Evolutionary conservation across 2,888 invertebrate genomes (phyloP), one percentile per base, ranked within the genome.

Genomic region (Galerucella calmariensis): DNA sequence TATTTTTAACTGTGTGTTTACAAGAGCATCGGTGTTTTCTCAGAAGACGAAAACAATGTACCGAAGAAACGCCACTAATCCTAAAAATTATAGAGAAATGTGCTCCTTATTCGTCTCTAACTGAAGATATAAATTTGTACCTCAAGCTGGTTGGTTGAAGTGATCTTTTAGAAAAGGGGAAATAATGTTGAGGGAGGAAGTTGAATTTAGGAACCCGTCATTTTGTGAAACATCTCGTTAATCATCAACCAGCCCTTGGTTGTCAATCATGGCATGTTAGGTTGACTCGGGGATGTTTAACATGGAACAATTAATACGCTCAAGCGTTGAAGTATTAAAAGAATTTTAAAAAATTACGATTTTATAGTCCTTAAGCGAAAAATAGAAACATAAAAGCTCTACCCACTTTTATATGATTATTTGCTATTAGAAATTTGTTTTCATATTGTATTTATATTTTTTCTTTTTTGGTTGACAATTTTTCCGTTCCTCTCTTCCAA

Each of bases 191-290:
- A 80, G 80, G 80, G 79, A 80, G 80, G 78, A 77, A 80, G 80
- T 85, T 85, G 82, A 82, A 84, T 83, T 85, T 82, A 83, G 85
- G 84, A 86, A 86, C 85, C 85, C 86, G 86, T 86, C 87, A 86
- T 87, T 87, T 87, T 86, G 84, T 84, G 86, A 83, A 86, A 85
- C 84, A 84, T 85, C 85, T 85, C 87, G 86, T 87, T 87, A 86
- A 88, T 87, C 87, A 87, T 87, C 83, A 75, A 85, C 82, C 83
- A 83, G 84, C 86, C 86, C 86, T 84, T 82, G 82, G 82, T 85
- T 87, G 87, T 87, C 87, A 87, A 87, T 87, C 87, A 87, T 87
- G 84, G 83, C 79, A 81, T 82, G 82, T 83, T 83, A 81, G 81
- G 83, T 81, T 79, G 81, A 81, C 79, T 81, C 79, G 78, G 79